Evolutionary conservation across 2,888 invertebrate species (phyloP), one percentile per base, ranked within the genome.

Genomic region (Callyntrura sp.): DNA sequence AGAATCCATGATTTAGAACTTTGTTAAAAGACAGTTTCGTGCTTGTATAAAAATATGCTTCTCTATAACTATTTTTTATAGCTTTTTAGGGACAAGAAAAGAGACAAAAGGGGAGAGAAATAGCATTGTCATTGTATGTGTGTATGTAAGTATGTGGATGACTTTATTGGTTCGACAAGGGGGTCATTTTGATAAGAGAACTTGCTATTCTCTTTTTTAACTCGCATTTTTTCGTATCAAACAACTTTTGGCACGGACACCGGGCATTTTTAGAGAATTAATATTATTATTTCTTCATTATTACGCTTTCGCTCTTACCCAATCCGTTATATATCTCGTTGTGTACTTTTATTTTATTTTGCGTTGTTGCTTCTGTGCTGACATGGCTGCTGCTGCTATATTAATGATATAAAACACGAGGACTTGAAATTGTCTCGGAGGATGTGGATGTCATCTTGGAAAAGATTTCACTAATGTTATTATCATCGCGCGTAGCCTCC

Each of bases 1-100:
- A 23, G 23, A 70, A 45, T 70, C 70, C 35, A 70, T 70, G 70
- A 70, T 70, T 70, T 70, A 70, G 70, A 70, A 70, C 70, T 70
- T 20, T 17, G 70, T 17, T 43, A 70, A 48, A 48, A 73, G 20
- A 23, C n/a, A n/a, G n/a, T n/a, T n/a, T n/a, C n/a, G n/a, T n/a
- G n/a, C n/a, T n/a, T n/a, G n/a, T n/a, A n/a, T n/a, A n/a, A n/a
- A n/a, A n/a, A n/a, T n/a, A n/a, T n/a, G n/a, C n/a, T n/a, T n/a
- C n/a, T n/a, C n/a, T n/a, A n/a, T n/a, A n/a, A n/a, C n/a, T n/a
- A n/a, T n/a, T n/a, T n/a, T n/a, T n/a, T n/a, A n/a, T n/a, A n/a
- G n/a, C n/a, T n/a, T n/a, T 48, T 73, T 68, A 23, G 4, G 23
- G 23, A 68, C 35, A 35, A 35, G 3, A 35, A 4, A 68, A 17